Evolutionary conservation across 2,113 vertebrate species (phyloP), one percentile per base, ranked within the genome.

Genomic region (Glaucidium brasilianum): DNA sequence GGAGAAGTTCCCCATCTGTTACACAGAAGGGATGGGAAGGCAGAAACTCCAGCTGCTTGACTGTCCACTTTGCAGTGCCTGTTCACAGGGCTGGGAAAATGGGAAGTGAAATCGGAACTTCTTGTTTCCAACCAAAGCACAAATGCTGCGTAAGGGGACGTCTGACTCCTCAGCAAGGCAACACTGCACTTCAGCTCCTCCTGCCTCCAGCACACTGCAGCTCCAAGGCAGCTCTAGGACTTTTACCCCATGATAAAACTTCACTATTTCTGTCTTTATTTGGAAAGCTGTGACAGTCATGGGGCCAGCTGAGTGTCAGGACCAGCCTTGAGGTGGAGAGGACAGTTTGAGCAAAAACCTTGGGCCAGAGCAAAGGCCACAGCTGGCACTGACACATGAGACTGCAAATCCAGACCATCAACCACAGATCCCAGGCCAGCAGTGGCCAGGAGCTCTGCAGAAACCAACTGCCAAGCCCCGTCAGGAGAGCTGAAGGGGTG

Each of bases 151-250:
- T 2, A 39, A 66, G 0, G 7, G 58, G 41, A 49, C 1, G 0
- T 2, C 73, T 47, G 86, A 67, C 4, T 72, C 53, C 55, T 5
- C 4, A 1, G 49, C 12, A 9, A 47, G 17, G 1, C 69, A 50
- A 5, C 2, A 2, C 30, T 0, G 1, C 2, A 0, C 56, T 8
- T 3, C 0, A 0, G 43, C 19, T n/a, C 18, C 67, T 73, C 76
- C 59, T 58, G 69, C 25, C 41, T 23, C 47, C 2, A 2, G 39
- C 49, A n/a, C 11, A 1, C 22, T 5, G 11, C 0, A 43, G n/a
- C 43, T 71, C 11, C 83, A 15, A 17, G 50, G 66, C 72, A 53
- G 62, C 79, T 27, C 74, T 13, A 27, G 69, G 59, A 22, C 56
- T 15, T 22, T 47, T 2, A 12, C 13, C 77, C 49, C 49, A 25